These are phyloP conservation scores for Spatula versicolor DNA, from an alignment of 2,797 vertebrate species.

Conservation along the genomic window DNA sequence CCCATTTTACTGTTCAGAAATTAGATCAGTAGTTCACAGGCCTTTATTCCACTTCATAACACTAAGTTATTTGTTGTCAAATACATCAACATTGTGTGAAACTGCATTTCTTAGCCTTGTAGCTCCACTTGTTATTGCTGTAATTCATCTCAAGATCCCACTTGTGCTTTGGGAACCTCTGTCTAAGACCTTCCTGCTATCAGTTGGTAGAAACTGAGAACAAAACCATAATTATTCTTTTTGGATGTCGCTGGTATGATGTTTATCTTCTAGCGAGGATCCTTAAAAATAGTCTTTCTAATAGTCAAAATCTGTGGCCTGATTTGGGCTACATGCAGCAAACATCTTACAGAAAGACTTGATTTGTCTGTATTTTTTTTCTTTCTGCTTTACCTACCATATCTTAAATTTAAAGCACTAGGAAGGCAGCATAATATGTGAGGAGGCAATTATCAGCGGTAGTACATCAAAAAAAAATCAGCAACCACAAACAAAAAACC, in stretches of 20 bases:
- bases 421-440: background rate
- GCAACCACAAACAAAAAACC: background rate
- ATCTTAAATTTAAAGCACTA: background rate
- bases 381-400: background rate
- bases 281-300: background rate
- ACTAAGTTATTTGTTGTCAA: background rate
- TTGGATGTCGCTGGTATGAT: background rate
- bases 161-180: background rate
- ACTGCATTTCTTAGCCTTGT: background rate
- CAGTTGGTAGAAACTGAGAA: background rate
- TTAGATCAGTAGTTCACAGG: background rate
- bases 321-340: background rate
- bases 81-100: background rate
- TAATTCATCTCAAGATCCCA: background rate
- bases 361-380: background rate
- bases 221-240: background rate
- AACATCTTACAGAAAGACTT: background rate
- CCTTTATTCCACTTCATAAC: background rate
- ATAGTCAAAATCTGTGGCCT: background rate
- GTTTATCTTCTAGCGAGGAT: background rate
- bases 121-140: background rate
- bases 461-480: background rate
- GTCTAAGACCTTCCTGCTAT: background rate
- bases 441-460: background rate
- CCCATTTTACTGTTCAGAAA: background rate